Percentiles rank a stretch among this genome's conserved stretches.
phyloP scores from a whole-genome alignment of 2,113 vertebrate species.

The Montifringilla adamsi region DNA sequence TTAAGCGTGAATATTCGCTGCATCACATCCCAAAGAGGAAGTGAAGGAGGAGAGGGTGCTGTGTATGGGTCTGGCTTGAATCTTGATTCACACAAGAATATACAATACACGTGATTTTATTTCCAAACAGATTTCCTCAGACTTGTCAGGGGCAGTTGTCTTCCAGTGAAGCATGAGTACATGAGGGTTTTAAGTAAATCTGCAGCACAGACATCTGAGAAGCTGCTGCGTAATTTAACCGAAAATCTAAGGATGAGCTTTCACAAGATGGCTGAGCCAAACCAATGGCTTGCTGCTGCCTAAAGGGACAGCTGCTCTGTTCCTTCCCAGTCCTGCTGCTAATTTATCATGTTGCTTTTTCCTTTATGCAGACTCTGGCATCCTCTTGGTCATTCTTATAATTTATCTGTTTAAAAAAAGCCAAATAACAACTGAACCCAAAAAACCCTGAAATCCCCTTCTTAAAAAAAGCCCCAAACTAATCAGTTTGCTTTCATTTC shows the following conservation, averaged over 20 bases:
- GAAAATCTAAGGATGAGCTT: slow-evolving; percentile 33
- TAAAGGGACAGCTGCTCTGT: slow-evolving; percentile 32
- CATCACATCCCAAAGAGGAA: not conserved
- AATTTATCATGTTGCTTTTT: not conserved
- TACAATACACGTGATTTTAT: not conserved
- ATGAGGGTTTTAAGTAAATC: slow-evolving; percentile 39
- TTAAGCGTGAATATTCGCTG: slow-evolving; percentile 7
- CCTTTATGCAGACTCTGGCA: not conserved
- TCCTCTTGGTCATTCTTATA: not conserved
- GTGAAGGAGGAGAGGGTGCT: not conserved
- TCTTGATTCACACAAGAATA: not conserved
- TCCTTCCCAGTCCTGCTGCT: not conserved
- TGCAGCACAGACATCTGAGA: slow-evolving; percentile 23
- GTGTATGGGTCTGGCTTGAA: not conserved
- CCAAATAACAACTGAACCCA: not conserved
- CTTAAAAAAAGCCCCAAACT: not conserved
- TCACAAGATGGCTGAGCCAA: slow-evolving; percentile 50
- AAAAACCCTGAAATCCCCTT: rapidly evolving
- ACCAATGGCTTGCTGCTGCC: slow-evolving; percentile 42
- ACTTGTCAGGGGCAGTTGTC: slow-evolving; percentile 18
- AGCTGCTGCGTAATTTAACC: slow-evolving; percentile 11
- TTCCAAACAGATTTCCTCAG: slow-evolving; percentile 4
- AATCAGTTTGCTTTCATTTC: not conserved
- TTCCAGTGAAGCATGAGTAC: slow-evolving; percentile 12
- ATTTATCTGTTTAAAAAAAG: not conserved